Percentiles rank a stretch among this genome's conserved stretches.
phyloP scores from a whole-genome alignment of 1,140 invertebrate genomes.

The Drosophila kohkoa region DNA sequence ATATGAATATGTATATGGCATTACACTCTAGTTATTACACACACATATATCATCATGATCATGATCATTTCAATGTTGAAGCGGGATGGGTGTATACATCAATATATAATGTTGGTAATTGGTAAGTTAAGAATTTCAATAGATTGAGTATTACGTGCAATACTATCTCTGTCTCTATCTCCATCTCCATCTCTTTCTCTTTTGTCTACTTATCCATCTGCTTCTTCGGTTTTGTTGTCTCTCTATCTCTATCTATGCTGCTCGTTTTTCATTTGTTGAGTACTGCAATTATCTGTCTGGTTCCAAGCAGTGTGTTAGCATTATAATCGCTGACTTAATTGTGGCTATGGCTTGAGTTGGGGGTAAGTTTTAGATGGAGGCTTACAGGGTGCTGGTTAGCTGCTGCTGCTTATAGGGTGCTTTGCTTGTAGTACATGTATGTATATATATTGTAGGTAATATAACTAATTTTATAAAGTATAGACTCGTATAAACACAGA shows the following conservation, averaged over 20 bases:
- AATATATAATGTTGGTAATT: conserved; percentile 16
- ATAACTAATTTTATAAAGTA: conserved; percentile 57
- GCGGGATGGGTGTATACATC: neutral
- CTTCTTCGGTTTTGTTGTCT: neutral
- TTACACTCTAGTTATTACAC: conserved; percentile 15
- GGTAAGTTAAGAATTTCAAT: conserved; percentile 33
- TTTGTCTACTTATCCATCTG: neutral
- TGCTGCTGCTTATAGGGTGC: conserved; percentile 1
- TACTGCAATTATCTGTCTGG: neutral
- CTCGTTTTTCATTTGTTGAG: neutral
- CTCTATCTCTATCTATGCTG: neutral
- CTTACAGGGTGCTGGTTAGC: conserved; percentile 3
- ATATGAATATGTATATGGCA: conserved; percentile 9
- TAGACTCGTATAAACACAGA: conserved; percentile 73
- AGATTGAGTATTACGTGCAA: conserved; percentile 40
- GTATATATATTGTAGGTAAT: conserved; percentile 42
- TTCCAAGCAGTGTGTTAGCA: neutral
- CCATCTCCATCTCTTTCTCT: neutral
- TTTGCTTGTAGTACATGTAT: conserved; percentile 33
- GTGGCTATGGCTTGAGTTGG: neutral
- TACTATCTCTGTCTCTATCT: conserved; percentile 2
- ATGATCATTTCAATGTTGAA: conserved; percentile 3
- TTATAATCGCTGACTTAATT: neutral
- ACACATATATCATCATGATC: conserved; percentile 11
- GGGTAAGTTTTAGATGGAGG: conserved; percentile 2